phyloP scores from a whole-genome alignment of 53 echinoderm and acorn worm species.

The Holothuria leucospilota region DNA sequence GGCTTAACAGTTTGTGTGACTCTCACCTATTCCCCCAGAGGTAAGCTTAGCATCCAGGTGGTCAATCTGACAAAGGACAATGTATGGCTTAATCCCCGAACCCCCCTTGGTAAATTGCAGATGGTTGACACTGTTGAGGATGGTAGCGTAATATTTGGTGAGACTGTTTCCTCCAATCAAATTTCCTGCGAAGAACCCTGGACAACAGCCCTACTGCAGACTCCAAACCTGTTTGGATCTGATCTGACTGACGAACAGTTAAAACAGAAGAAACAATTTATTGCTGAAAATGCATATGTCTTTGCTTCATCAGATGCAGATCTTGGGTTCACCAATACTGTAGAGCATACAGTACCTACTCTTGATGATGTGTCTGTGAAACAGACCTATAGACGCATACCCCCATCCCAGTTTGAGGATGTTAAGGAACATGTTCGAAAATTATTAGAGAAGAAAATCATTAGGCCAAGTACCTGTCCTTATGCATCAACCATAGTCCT shows the following conservation, averaged over 20 bases:
- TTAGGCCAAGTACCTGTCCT: not conserved
- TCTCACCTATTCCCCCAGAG: not conserved
- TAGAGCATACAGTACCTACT: slow-evolving; percentile 20
- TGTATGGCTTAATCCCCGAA: slow-evolving; percentile 35
- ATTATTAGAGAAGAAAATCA: not conserved
- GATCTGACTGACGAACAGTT: not conserved
- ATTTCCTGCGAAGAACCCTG: not conserved
- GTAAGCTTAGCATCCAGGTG: not conserved
- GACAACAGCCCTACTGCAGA: not conserved
- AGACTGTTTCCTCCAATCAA: not conserved
- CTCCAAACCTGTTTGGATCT: not conserved
- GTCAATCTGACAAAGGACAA: slow-evolving; percentile 29
- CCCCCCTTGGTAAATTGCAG: slow-evolving; percentile 37
- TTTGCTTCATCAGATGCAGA: slow-evolving; percentile 33
- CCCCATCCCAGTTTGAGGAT: slow-evolving; percentile 47
- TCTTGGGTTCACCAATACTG: slow-evolving; percentile 27
- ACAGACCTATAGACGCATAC: slow-evolving; percentile 34
- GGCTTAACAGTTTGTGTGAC: not conserved
- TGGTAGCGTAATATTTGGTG: slow-evolving; percentile 3
- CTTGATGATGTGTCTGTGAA: slow-evolving; percentile 20
- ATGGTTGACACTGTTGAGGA: slow-evolving; percentile 11
- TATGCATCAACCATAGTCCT: no score
- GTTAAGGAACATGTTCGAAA: slow-evolving; percentile 30
- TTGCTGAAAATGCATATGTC: slow-evolving; percentile 9
- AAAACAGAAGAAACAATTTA: not conserved